Conservation (phyloP, 2,113 vertebrate genomes). For the Podiceps cristatus region DNA sequence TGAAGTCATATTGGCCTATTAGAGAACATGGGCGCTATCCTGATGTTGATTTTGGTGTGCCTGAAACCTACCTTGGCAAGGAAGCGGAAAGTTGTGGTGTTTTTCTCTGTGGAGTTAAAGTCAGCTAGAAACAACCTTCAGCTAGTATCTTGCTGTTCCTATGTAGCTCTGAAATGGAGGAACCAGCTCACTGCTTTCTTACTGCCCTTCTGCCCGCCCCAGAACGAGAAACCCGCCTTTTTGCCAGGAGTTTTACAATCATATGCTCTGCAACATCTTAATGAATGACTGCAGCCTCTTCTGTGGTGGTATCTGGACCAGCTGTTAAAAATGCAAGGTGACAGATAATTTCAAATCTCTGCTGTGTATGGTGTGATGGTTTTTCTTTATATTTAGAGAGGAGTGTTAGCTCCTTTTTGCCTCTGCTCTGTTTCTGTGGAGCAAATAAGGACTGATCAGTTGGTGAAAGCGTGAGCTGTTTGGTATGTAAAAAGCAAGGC, state of each 20-base stretch:
- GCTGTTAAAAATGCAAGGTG: not conserved
- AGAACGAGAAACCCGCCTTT: not conserved
- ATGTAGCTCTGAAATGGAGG: not conserved
- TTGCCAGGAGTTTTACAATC: not conserved
- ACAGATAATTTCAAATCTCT: not conserved
- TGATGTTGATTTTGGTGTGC: not conserved
- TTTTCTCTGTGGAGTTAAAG: not conserved
- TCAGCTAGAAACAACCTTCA: not conserved
- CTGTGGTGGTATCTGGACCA: not conserved
- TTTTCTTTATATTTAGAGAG: not conserved
- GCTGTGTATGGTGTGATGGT: not conserved
- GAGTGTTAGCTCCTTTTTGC: not conserved
- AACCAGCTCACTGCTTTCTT: accelerated
- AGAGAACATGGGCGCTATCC: not conserved
- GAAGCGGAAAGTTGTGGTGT: not conserved
- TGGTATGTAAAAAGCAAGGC: too few relatives aligned
- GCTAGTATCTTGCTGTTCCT: not conserved
- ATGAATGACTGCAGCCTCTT: not conserved
- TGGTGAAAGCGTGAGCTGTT: not conserved
- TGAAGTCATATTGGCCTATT: not conserved
- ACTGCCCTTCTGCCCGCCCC: not conserved
- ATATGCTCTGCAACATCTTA: not conserved
- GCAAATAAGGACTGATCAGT: not conserved
- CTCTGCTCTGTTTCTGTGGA: not conserved
- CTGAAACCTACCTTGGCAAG: not conserved